These are phyloP conservation scores for Conops quadrifasciatus DNA, from an alignment of 2,888 invertebrate genomes.

Conservation along the genomic window DNA sequence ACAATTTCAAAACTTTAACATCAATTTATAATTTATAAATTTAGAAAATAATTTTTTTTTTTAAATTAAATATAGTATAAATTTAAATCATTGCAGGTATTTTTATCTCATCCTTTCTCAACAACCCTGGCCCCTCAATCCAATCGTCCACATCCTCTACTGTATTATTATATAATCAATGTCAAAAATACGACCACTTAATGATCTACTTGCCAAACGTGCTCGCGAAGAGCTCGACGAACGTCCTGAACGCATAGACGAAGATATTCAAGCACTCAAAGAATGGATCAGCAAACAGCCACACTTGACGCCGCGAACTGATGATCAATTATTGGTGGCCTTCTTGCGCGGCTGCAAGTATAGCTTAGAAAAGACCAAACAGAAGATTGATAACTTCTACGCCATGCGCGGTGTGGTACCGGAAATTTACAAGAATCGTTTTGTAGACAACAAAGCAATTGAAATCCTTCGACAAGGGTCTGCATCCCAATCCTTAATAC, in stretches of 20 bases:
- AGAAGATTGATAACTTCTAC: slow-evolving; percentile 70
- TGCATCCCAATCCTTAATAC: slow-evolving; percentile 24
- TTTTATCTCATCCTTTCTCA: background rate
- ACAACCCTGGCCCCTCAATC: slow-evolving; percentile 21
- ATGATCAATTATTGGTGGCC: slow-evolving; percentile 67
- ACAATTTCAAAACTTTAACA: too few species aligned
- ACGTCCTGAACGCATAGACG: slow-evolving; percentile 62
- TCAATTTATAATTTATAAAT: background rate
- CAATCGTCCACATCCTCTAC: background rate
- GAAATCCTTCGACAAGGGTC: slow-evolving; percentile 60
- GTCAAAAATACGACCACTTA: slow-evolving; percentile 58
- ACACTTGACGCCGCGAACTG: slow-evolving; percentile 64
- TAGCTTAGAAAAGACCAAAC: slow-evolving; percentile 69
- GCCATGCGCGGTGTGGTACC: slow-evolving; percentile 69
- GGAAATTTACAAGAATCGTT: slow-evolving; percentile 68
- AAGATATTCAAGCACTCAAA: slow-evolving; percentile 64
- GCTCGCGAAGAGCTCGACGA: slow-evolving; percentile 68
- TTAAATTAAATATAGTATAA: background rate
- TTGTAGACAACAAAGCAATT: slow-evolving; percentile 56
- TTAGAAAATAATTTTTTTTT: background rate
- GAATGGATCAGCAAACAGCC: slow-evolving; percentile 68
- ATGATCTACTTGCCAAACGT: slow-evolving; percentile 54
- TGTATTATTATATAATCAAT: slow-evolving; percentile 36
- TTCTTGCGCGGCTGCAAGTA: slow-evolving; percentile 70
- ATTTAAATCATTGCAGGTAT: slow-evolving; percentile 1